These are phyloP conservation scores for Pelusios castaneus DNA, from an alignment of 2,113 vertebrate species.

Conservation along the genomic window DNA sequence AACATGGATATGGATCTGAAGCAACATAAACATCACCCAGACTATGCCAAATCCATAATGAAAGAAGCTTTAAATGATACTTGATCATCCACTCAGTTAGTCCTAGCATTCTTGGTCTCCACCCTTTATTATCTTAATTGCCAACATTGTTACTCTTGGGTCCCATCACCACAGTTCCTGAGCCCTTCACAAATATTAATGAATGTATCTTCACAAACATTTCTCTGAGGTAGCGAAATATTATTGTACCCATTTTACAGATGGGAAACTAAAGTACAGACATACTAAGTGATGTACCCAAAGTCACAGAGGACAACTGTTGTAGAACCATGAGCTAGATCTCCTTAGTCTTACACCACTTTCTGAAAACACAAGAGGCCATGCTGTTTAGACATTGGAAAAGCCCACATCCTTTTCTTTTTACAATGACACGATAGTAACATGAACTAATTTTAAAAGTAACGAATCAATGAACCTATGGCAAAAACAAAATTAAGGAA, in stretches of 20 bases:
- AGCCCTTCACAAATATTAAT: background rate
- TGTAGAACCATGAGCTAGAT: background rate
- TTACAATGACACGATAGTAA: background rate
- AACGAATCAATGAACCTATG: background rate
- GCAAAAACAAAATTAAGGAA: background rate
- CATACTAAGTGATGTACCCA: background rate
- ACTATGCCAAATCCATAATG: background rate
- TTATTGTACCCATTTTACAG: background rate
- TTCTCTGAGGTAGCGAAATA: fast-evolving
- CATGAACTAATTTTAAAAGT: background rate
- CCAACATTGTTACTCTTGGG: background rate
- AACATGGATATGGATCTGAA: background rate
- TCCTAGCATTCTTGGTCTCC: background rate
- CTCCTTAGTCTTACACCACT: background rate
- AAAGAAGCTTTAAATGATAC: background rate
- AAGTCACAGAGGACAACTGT: background rate
- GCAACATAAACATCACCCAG: background rate
- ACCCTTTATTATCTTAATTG: background rate
- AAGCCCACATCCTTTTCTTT: background rate
- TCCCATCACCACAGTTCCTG: background rate
- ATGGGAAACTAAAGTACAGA: background rate
- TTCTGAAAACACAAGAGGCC: background rate
- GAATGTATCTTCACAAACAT: background rate
- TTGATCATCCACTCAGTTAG: background rate
- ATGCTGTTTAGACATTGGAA: background rate